Base-by-base conservation (phyloP, 2,797 vertebrate genomes). In the Alfaro cultratus region DNA sequence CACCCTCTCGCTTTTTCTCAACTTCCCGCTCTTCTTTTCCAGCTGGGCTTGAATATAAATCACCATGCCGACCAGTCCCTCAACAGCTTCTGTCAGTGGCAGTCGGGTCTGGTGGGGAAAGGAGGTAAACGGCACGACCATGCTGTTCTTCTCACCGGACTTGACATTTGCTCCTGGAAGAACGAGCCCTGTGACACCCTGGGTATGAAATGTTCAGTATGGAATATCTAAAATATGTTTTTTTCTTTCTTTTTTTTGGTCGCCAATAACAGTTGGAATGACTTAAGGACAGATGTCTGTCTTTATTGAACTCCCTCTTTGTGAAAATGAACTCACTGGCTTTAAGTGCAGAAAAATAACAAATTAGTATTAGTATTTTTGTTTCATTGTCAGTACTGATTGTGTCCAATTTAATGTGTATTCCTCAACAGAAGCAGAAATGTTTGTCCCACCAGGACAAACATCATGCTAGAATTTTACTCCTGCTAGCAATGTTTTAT, bases 151-250 rank as follows among this genome's bases (percentile, higher is more conserved):
- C 97, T 99, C 80, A 99, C 99, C 0, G 99, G 99, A 31, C 95
- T 99, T 76, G 99, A 99, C 94, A 99, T 99, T 91, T 99, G 99
- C 91, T 99, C 99, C 26, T 99, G 98, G 99, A 99, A 99, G 93
- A 99, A 99, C 13, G 98, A 98, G 80, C 98, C 98, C 0, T 99
- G 98, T 86, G 98, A 99, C 90, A 99, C 99, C 1, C 91, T 99
- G 92, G 98, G 98, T 99, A 95, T 85, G 94, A 79, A 10, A 0
- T 26, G 51, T 15, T 18, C 47, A 73, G 64, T 13, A 2, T 41
- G 62, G 34, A 64, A 5, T 2, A 11, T 60, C n/a, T 29, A 36
- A 34, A 18, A 34, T 64, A 64, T 62, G 57, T 34, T 16, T 16
- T 13, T 29, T 49, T 57, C 3, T 31, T 60, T n/a, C n/a, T 0